Evolutionary conservation across 2,797 vertebrate species (phyloP).

Genomic region (Trematocara caparti): DNA sequence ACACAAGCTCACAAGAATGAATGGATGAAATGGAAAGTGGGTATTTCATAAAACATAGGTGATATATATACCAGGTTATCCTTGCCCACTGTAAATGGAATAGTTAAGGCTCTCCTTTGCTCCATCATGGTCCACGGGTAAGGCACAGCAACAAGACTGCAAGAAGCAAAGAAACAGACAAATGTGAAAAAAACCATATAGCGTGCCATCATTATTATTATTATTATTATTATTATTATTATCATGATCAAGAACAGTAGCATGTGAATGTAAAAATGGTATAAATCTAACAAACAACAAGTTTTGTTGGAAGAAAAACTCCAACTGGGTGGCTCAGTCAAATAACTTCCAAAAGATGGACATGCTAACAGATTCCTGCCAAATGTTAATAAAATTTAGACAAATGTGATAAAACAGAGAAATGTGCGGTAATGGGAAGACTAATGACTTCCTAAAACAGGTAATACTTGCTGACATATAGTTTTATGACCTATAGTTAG

Average conservation of each 20-base stretch:
- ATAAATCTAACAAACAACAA: background rate
- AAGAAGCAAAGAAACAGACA: background rate
- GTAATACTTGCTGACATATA: background rate
- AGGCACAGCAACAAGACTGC: slow-evolving; percentile 33
- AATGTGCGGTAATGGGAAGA: background rate
- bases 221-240: rapidly evolving
- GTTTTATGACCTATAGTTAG: background rate
- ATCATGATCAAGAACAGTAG: background rate
- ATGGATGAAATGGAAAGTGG: background rate
- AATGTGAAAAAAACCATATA: background rate
- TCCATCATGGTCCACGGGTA: slow-evolving; percentile 59
- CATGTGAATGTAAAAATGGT: background rate
- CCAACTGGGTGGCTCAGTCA: background rate
- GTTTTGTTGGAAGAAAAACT: background rate
- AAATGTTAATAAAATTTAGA: background rate
- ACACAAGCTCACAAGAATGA: background rate
- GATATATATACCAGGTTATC: slow-evolving; percentile 58
- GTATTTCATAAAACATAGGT: background rate
- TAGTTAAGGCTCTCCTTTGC: slow-evolving; percentile 60
- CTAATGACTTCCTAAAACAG: background rate
- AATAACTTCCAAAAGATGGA: background rate
- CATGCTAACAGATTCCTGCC: background rate
- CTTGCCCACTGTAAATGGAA: slow-evolving; percentile 53
- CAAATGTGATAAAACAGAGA: background rate
- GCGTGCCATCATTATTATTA: background rate